These are phyloP conservation scores for Tetragonula carbonaria DNA, from an alignment of 2,888 invertebrate species.

Conservation along the genomic window DNA sequence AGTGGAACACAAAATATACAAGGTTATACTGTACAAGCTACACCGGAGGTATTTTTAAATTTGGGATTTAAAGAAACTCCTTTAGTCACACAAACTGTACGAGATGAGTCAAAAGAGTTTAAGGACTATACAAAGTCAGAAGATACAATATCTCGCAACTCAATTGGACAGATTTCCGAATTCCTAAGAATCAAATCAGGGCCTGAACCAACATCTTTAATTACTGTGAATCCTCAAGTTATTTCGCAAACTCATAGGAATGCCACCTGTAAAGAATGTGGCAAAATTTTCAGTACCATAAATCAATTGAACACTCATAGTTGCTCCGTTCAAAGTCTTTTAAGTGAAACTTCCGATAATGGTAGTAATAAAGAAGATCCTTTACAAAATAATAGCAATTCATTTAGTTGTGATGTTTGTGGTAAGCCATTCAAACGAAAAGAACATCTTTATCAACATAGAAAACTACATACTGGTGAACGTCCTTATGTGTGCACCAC, in stretches of 20 bases:
- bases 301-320: constrained; percentile 79
- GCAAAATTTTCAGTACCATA: constrained; percentile 78
- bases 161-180: constrained; percentile 82
- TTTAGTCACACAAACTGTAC: constrained; percentile 73
- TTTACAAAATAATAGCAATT: constrained; percentile 69
- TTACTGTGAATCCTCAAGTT: constrained; percentile 80
- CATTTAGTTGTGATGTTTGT: constrained; percentile 86
- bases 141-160: constrained; percentile 78
- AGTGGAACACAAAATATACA: constrained; percentile 74
- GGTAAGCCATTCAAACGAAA: constrained; percentile 88
- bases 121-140: constrained; percentile 79
- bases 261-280: constrained; percentile 80
- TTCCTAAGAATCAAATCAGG: constrained; percentile 80
- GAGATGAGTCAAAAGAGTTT: constrained; percentile 80
- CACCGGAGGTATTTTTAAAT: constrained; percentile 81
- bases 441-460: constrained; percentile 89
- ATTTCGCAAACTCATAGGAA: constrained; percentile 77
- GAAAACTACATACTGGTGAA: constrained; percentile 88
- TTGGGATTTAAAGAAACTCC: constrained; percentile 79
- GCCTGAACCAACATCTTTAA: constrained; percentile 77
- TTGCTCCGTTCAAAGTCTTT: constrained; percentile 70
- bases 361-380: constrained; percentile 73
- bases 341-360: constrained; percentile 62
- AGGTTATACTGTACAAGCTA: constrained; percentile 79
- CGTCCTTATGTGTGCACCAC: constrained; percentile 88